These are phyloP conservation scores for Philotrypesis tridentata DNA, from an alignment of 1,140 invertebrate genomes.

Conservation along the genomic window DNA sequence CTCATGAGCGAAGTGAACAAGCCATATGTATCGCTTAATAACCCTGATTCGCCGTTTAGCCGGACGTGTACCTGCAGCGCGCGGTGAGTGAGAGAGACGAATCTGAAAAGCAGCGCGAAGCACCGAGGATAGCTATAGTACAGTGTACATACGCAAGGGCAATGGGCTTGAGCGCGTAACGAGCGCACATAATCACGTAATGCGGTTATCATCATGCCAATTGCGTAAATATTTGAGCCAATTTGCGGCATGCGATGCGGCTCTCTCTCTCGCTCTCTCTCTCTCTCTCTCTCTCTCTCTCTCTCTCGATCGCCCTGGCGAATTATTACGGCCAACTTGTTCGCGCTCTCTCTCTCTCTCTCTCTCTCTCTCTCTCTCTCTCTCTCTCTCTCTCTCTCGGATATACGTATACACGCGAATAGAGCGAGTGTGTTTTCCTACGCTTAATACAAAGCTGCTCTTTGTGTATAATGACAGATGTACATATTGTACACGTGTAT, in stretches of 20 bases:
- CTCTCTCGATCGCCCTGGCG: constrained; percentile 37
- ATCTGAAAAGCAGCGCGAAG: neutral
- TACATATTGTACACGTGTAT: neutral
- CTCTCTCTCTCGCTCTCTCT: constrained; percentile 18
- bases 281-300: too few species aligned
- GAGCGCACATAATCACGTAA: constrained; percentile 70
- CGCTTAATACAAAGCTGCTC: neutral
- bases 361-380: too few species aligned
- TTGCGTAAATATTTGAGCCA: constrained; percentile 72
- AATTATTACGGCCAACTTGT: constrained; percentile 30
- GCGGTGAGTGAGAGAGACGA: neutral
- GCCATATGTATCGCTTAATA: constrained; percentile 60
- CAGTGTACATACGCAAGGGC: constrained; percentile 22
- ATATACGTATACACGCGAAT: too few species aligned
- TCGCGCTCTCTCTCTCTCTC: neutral
- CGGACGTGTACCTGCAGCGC: neutral
- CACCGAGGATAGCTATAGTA: neutral
- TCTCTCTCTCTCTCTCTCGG: too few species aligned
- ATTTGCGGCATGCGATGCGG: constrained; percentile 69
- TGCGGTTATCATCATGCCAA: constrained; percentile 71
- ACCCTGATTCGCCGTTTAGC: constrained; percentile 63
- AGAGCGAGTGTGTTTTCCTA: neutral
- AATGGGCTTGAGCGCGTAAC: constrained; percentile 59
- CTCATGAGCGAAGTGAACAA: constrained; percentile 26
- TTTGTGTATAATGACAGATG: constrained; percentile 13